Evolutionary conservation across 2,888 invertebrate species (phyloP).

Genomic region (Trichopria drosophilae): DNA sequence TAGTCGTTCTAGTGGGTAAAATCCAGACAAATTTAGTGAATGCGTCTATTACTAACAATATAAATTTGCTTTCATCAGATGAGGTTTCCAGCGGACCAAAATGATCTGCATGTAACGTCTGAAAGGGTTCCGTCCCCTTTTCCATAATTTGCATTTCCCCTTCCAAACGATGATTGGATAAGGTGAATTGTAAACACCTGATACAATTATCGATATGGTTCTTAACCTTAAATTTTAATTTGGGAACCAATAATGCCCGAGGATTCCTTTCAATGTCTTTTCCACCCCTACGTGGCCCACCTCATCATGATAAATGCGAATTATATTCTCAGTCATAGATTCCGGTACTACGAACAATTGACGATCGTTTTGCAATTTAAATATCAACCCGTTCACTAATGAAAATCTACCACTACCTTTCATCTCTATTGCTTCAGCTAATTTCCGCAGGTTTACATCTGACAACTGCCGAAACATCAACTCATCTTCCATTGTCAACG

Average conservation of each 20-base stretch:
- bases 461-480: constrained; percentile 14
- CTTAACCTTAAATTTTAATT: constrained; percentile 5
- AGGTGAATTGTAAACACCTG: constrained; percentile 27
- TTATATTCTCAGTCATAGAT: too few species aligned
- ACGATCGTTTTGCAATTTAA: constrained; percentile 30
- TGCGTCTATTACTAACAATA: constrained; percentile 18
- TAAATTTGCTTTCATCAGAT: constrained; percentile 23
- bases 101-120: constrained; percentile 15
- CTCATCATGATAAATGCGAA: too few species aligned
- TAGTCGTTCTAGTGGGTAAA: constrained; percentile 4
- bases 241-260: too few species aligned
- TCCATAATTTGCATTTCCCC: too few species aligned
- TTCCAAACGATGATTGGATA: too few species aligned
- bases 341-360: too few species aligned
- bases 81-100: constrained; percentile 5
- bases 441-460: constrained; percentile 19
- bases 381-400: constrained; percentile 14
- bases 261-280: too few species aligned
- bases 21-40: constrained; percentile 8
- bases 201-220: constrained; percentile 11
- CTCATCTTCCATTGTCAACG: not conserved
- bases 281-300: too few species aligned
- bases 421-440: too few species aligned
- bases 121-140: too few species aligned
- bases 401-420: too few species aligned